Evolutionary conservation across 2,797 vertebrate species (phyloP).

Genomic region (Nasua narica): DNA sequence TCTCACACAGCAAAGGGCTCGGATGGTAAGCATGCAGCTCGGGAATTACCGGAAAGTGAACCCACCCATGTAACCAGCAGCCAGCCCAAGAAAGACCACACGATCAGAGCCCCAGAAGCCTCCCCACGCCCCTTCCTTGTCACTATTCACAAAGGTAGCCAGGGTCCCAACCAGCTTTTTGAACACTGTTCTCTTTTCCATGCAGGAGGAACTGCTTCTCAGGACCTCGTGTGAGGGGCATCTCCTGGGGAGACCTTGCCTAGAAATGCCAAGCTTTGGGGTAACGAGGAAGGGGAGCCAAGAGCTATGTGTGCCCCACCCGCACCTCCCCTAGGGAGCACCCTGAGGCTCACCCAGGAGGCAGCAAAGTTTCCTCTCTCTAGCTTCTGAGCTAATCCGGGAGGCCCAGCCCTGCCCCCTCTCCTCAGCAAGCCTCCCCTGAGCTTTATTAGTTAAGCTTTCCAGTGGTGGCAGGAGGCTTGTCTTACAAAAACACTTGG

Average conservation of each 20-base stretch:
- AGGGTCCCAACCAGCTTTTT: background rate
- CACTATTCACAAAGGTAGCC: background rate
- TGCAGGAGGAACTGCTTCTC: background rate
- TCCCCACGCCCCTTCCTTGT: background rate
- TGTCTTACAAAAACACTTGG: conserved; percentile 89
- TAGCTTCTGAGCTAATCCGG: background rate
- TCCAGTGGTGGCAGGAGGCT: conserved; percentile 86
- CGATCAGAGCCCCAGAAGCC: background rate
- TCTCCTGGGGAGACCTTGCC: background rate
- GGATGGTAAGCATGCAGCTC: background rate
- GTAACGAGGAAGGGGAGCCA: background rate
- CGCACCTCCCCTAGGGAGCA: background rate
- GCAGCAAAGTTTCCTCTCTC: background rate
- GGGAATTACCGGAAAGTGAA: background rate
- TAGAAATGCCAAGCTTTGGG: background rate
- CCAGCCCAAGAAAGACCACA: background rate
- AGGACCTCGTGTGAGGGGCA: background rate
- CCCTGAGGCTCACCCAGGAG: background rate
- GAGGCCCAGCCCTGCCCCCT: conserved; percentile 1
- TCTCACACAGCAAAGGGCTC: background rate
- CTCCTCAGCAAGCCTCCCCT: conserved; percentile 78
- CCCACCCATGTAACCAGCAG: background rate
- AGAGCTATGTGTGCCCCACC: background rate
- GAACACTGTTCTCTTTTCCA: background rate
- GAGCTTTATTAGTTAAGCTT: conserved; percentile 90